Conservation (phyloP, 1,140 invertebrate species). For the Lepidurus apus region DNA sequence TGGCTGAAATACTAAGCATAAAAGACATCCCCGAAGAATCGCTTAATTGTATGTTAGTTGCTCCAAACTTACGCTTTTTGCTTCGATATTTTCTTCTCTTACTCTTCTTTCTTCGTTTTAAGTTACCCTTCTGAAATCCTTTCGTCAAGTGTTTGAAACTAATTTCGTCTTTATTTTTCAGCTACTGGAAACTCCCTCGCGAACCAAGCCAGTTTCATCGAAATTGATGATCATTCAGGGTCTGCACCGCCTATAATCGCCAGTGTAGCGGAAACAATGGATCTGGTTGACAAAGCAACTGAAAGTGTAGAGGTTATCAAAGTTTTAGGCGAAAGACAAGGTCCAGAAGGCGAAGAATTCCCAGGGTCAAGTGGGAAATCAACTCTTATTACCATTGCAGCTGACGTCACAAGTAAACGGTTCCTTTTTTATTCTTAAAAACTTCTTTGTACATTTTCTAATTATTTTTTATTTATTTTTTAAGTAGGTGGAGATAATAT, state of each 20-base stretch:
- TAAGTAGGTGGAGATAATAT: background rate
- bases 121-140: background rate
- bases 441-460: background rate
- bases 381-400: background rate
- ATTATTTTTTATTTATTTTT: background rate
- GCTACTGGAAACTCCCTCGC: background rate
- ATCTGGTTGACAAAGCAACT: background rate
- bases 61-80: background rate
- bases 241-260: background rate
- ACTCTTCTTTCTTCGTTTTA: background rate
- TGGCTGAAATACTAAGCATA: conserved; percentile 34
- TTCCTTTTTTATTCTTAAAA: background rate
- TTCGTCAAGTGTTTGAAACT: background rate
- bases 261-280: background rate
- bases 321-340: conserved; percentile 23
- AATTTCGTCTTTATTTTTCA: background rate
- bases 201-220: conserved; percentile 2
- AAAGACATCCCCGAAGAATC: conserved; percentile 30
- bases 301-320: conserved; percentile 16
- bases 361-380: background rate
- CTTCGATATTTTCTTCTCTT: background rate
- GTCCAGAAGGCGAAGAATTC: conserved; percentile 22
- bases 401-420: background rate
- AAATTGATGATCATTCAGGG: background rate
- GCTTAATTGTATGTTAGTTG: conserved; percentile 19